Conservation (phyloP, 2,113 vertebrate species). For the Acrocephalus kingi region DNA sequence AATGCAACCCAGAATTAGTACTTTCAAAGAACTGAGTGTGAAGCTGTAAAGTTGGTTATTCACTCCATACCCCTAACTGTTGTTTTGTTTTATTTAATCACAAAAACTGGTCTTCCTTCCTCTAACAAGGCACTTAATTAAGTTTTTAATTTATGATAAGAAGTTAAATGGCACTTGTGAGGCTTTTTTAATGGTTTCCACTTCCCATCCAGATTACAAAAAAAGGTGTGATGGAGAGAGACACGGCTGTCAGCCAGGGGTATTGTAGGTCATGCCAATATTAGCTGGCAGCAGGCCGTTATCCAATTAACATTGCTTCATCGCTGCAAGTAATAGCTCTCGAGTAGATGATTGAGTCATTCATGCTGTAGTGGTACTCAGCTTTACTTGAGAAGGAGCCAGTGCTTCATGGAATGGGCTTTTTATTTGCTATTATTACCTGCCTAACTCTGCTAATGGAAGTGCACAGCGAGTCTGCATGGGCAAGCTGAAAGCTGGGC, state of each 20-base stretch:
- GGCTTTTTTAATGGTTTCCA: conserved; percentile 70
- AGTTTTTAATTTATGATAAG: conserved; percentile 79
- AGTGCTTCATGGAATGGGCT: conserved; percentile 53
- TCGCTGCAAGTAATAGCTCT: conserved; percentile 75
- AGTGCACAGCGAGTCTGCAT: background rate
- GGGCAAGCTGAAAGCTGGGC: background rate
- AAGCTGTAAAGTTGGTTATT: conserved; percentile 62
- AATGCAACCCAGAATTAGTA: conserved; percentile 35
- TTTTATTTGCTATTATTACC: conserved; percentile 68
- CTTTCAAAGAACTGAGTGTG: conserved; percentile 48
- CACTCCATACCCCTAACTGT: conserved; percentile 69
- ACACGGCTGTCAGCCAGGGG: conserved; percentile 72
- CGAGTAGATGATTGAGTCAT: conserved; percentile 76
- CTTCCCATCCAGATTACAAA: conserved; percentile 72
- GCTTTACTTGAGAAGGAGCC: conserved; percentile 69
- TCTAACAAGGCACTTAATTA: conserved; percentile 76
- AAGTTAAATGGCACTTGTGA: conserved; percentile 75
- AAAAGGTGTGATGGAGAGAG: conserved; percentile 67
- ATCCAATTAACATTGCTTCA: conserved; percentile 88
- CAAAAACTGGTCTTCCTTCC: conserved; percentile 68
- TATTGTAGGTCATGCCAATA: conserved; percentile 78
- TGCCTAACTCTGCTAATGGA: conserved; percentile 47
- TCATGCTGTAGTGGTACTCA: conserved; percentile 70
- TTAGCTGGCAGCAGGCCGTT: conserved; percentile 75
- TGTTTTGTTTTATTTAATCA: conserved; percentile 80